Evolutionary conservation across 1,140 invertebrate genomes (phyloP).

Genomic region (Propsilocerus akamusi): DNA sequence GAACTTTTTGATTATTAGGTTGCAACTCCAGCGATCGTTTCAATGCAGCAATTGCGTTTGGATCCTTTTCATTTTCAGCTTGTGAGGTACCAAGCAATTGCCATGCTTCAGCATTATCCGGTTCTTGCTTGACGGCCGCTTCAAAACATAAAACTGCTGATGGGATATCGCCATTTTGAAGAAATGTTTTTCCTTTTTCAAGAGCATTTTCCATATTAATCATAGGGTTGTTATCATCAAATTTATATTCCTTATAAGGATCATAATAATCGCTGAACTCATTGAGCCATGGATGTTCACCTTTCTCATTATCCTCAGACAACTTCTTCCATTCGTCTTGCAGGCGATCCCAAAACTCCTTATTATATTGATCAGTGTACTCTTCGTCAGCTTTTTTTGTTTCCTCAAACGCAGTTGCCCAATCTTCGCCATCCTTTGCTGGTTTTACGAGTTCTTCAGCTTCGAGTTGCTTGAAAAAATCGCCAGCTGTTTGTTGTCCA

Average conservation of each 20-base stretch:
- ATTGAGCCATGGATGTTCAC: conserved; percentile 43
- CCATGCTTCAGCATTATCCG: conserved; percentile 66
- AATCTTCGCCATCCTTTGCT: conserved; percentile 12
- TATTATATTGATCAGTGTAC: conserved; percentile 27
- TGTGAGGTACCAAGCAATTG: conserved; percentile 69
- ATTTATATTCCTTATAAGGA: conserved; percentile 61
- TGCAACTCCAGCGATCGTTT: conserved; percentile 70
- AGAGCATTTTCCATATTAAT: conserved; percentile 61
- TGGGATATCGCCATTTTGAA: conserved; percentile 76
- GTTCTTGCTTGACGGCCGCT: conserved; percentile 75
- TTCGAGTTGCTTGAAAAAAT: conserved; percentile 31
- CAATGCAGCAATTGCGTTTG: conserved; percentile 71
- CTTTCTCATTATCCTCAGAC: conserved; percentile 27
- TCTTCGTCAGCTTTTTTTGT: conserved; percentile 16
- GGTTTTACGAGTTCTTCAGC: conserved; percentile 22
- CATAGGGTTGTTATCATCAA: conserved; percentile 76
- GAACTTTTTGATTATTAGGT: conserved; percentile 59
- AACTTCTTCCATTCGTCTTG: conserved; percentile 61
- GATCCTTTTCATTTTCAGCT: conserved; percentile 72
- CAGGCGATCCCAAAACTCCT: conserved; percentile 53
- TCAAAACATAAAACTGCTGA: conserved; percentile 94
- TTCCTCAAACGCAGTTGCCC: conserved; percentile 16
- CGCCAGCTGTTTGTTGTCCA: conserved; percentile 36
- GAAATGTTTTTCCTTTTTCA: conserved; percentile 63
- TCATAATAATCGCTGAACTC: conserved; percentile 43